A percentile compares a stretch with the other conserved stretches of the same genome.
These are phyloP conservation scores for Elysia chlorotica DNA, from an alignment of 1,140 invertebrate genomes.

Conservation along the genomic window DNA sequence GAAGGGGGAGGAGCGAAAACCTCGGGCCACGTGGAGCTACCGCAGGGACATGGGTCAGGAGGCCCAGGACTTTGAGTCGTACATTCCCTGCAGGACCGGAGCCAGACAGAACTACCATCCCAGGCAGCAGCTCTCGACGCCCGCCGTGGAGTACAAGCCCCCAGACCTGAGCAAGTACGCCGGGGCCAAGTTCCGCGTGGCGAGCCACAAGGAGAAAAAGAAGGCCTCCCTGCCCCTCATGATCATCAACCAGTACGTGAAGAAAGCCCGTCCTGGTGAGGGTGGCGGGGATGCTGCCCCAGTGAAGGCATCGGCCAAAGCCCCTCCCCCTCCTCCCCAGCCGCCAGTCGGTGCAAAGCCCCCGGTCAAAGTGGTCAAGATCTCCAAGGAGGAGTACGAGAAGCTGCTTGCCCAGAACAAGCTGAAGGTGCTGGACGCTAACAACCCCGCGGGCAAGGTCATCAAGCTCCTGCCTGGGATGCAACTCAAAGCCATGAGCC, in stretches of 20 bases:
- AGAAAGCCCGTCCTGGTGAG: too few species aligned
- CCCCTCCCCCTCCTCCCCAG: neutral
- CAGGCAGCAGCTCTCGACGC: neutral
- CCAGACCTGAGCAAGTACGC: slow-evolving; percentile 13
- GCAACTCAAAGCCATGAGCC: slow-evolving; percentile 13
- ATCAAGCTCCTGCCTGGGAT: slow-evolving; percentile 26
- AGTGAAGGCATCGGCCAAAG: too few species aligned
- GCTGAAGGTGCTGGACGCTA: slow-evolving; percentile 22
- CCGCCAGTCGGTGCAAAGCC: neutral
- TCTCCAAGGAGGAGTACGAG: slow-evolving; percentile 28
- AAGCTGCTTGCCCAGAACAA: slow-evolving; percentile 30
- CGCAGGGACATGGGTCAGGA: slow-evolving; percentile 10
- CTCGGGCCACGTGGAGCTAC: slow-evolving; percentile 28
- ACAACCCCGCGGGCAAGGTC: slow-evolving; percentile 17
- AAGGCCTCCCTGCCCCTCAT: neutral
- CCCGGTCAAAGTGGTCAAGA: slow-evolving; percentile 20
- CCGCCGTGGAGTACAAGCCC: neutral
- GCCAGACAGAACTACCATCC: neutral
- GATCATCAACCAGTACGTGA: slow-evolving; percentile 16
- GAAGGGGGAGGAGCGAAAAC: neutral
- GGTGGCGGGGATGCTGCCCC: too few species aligned
- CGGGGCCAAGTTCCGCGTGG: slow-evolving; percentile 16
- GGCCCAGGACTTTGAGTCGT: slow-evolving; percentile 13
- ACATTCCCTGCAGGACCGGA: too few species aligned
- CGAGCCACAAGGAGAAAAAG: neutral